Base-by-base conservation (phyloP, 2,113 vertebrate genomes). In the Tragelaphus strepsiceros region DNA sequence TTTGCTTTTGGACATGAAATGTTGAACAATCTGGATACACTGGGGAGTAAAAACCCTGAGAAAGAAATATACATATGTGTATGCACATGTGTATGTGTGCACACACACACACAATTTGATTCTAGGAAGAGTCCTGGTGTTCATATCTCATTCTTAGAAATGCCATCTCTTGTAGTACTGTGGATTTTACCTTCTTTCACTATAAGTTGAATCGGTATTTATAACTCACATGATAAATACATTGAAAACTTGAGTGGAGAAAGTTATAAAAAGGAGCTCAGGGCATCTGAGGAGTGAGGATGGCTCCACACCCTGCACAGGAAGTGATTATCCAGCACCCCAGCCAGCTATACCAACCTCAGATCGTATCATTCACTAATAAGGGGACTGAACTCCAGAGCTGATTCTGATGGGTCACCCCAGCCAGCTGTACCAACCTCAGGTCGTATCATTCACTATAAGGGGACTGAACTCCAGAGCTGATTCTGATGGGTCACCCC, bases 271-370 rank as follows among this genome's bases (percentile, higher is more conserved):
- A 32, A 88, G 77, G 64, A 82, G 81, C 24, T 53, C 61, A 11
- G 74, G 32, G 12, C 39, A 28, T 56, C 85, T 80, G 56, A 95
- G 62, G 6, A 22, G 21, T 17, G 15, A 95, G 67, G 49, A n/a
- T 2, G 0, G 49, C 28, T 59, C 80, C 80, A 94, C 71, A 49
- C 39, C 35, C 19, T n/a, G 3, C 58, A 94, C 89, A 90, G 91
- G 89, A 96, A 96, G 88, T 88, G 90, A 94, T 91, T 87, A 88
- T 71, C 32, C 84, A 87, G 19, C 32, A n/a, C 62, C 32, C 61
- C 14, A 77, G 56, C 14, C 61, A 59, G 28, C 77, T 28, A 5
- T 32, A n/a, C 35, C 30, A 8, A 7, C 15, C n/a, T 46, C 56
- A 49, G 89, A 85, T 39, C 39, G 39, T 39, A 39, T 39, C 80